Conservation (phyloP, 2,797 vertebrate species). For the Mareca strepera region DNA sequence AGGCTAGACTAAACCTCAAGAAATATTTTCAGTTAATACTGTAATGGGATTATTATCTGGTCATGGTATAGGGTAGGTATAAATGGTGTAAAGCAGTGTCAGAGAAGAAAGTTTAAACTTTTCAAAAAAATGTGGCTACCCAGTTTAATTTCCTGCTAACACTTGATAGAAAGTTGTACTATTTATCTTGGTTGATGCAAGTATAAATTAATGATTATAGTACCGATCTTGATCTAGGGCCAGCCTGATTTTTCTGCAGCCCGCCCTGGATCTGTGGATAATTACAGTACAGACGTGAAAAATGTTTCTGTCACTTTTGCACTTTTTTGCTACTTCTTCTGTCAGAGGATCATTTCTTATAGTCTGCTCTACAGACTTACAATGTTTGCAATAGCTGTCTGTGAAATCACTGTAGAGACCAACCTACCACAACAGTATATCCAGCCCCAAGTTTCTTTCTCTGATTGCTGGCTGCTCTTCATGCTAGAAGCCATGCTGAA, state of each 20-base stretch:
- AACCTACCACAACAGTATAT: not conserved
- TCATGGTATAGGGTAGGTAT: not conserved
- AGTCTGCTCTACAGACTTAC: accelerated
- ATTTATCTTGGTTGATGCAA: not conserved
- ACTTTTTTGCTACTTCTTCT: not conserved
- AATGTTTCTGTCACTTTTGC: not conserved
- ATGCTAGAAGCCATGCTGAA: not conserved
- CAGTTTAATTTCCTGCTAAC: not conserved
- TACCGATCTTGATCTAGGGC: not conserved
- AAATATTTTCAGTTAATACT: slow-evolving; percentile 9
- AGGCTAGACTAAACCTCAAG: not conserved
- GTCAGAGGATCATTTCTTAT: not conserved
- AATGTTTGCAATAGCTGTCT: not conserved
- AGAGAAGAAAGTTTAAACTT: not conserved
- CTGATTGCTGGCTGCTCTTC: not conserved
- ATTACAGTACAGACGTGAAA: not conserved
- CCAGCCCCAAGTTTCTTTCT: not conserved
- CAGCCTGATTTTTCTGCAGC: not conserved
- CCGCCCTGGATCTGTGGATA: not conserved
- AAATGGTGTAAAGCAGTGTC: not conserved
- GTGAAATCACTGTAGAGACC: not conserved
- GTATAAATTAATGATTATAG: not conserved
- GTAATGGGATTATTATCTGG: not conserved
- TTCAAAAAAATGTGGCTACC: not conserved
- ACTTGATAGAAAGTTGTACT: not conserved